Percentiles rank a stretch among this genome's conserved stretches.
phyloP scores from a whole-genome alignment of 2,888 invertebrate species.

The Heteromyza rotundicornis region DNA sequence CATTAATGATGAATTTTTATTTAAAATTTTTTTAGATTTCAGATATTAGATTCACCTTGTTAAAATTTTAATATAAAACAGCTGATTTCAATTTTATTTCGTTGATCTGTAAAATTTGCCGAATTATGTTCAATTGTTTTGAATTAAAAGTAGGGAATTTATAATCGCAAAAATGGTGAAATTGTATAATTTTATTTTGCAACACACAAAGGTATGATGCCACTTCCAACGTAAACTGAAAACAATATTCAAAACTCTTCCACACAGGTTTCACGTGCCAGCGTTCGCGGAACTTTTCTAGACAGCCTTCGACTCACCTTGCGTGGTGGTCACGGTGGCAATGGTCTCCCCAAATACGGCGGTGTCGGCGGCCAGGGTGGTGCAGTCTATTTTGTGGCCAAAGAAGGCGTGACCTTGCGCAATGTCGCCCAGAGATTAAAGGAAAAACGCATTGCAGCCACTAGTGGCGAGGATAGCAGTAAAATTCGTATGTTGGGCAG shows the following conservation, averaged over 20 bases:
- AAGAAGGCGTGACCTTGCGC: conserved; percentile 68
- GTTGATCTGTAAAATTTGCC: no score
- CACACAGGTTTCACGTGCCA: conserved; percentile 37
- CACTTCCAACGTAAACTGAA: neutral
- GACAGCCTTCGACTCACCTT: conserved; percentile 83
- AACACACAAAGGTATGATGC: conserved; percentile 48
- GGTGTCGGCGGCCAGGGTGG: conserved; percentile 93
- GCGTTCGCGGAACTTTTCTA: conserved; percentile 67
- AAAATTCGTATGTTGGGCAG: conserved; percentile 76
- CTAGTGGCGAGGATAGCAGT: conserved; percentile 77
- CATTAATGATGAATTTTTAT: no score
- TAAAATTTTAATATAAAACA: no score
- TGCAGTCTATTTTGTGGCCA: conserved; percentile 75
- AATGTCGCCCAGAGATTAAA: conserved; percentile 61
- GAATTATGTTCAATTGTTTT: neutral
- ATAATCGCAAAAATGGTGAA: no score
- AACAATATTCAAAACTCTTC: neutral
- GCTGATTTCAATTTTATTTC: no score
- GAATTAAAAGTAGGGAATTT: conserved; percentile 15
- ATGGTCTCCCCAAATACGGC: conserved; percentile 78
- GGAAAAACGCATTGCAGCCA: conserved; percentile 64
- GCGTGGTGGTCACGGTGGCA: conserved; percentile 81
- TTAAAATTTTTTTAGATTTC: no score
- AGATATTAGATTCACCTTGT: no score
- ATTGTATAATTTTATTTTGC: conserved; percentile 50